phyloP scores from a whole-genome alignment of 2,797 vertebrate genomes.

The Liparis tanakae region DNA sequence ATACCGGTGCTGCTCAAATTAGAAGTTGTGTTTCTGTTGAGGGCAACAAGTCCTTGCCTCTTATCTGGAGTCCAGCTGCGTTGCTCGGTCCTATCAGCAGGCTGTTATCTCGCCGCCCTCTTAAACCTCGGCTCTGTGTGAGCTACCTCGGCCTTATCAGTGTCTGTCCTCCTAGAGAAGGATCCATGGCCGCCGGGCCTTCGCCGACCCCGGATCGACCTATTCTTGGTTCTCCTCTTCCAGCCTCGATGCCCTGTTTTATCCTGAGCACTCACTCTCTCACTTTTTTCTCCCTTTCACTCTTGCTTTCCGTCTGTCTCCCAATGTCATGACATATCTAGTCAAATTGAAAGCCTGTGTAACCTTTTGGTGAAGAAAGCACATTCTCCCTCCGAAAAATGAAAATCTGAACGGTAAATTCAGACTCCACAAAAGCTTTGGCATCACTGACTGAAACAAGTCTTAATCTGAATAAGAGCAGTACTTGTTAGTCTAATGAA shows the following conservation, averaged over 20 bases:
- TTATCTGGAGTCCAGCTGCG: conserved; percentile 80
- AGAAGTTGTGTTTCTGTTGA: conserved; percentile 68
- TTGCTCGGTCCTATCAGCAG: conserved; percentile 74
- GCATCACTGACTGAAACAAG: conserved; percentile 1
- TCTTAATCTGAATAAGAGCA: conserved; percentile 4
- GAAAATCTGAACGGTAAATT: not conserved
- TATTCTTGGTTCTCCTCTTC: conserved; percentile 68
- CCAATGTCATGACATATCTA: conserved; percentile 57
- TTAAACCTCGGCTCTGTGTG: conserved; percentile 74
- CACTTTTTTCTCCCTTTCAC: conserved; percentile 29
- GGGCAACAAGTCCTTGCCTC: conserved; percentile 79
- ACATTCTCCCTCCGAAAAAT: not conserved
- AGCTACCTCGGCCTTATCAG: conserved; percentile 81
- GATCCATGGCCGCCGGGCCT: conserved; percentile 77
- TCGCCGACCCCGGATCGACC: conserved; percentile 71
- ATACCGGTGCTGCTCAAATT: conserved; percentile 44
- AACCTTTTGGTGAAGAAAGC: not conserved
- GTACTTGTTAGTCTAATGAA: not conserved
- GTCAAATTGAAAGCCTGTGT: conserved; percentile 17
- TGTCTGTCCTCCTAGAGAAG: conserved; percentile 73
- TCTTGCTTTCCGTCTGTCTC: conserved; percentile 22
- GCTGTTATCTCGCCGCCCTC: conserved; percentile 79
- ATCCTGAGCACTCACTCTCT: conserved; percentile 32
- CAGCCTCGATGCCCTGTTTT: conserved; percentile 49
- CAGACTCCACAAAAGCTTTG: not conserved